Evolutionary conservation across 2,888 invertebrate species (phyloP), one percentile per base, ranked within the genome.

Genomic region (Catotricha subobsoleta): DNA sequence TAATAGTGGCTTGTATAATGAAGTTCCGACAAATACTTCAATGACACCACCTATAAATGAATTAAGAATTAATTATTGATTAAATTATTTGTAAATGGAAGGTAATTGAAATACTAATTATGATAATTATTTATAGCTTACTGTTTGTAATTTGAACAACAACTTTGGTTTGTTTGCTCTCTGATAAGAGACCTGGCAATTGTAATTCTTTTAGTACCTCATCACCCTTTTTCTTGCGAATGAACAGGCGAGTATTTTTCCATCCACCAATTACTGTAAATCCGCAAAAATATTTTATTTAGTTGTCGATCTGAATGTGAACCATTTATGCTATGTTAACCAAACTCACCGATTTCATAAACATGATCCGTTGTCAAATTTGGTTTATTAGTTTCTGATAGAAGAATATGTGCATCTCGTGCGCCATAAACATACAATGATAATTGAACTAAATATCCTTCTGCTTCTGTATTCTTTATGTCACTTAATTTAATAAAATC

Each of bases 71-170:
- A 10, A 8, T 25, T 10, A 10, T 8, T 25, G 25, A 25, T 8
- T 25, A 10, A 25, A 8, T 8, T 25, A 25, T 25, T 25, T 29
- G 25, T 7, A 10, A 25, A n/a, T 29, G 5, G 4, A 29, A 29
- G 12, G 4, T 29, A 29, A 25, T 25, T 25, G 25, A 25, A 25
- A 8, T 25, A 7, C 8, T 25, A 8, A 10, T 10, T 8, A 28
- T 28, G 10, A 28, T n/a, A 28, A 28, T 28, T n/a, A n/a, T 12
- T 28, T 28, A 9, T 12, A 19, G n/a, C 33, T 6, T 4, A 36
- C 36, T 16, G 23, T 36, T 36, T 3, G 36, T 36, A 21, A 36
- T 36, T 36, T 36, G 36, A 23, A 36, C 23, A 10, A 36, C 16
- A 15, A 36, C 16, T 5, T 23, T 21, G 3, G 13, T 25, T 23